Evolutionary conservation across 2,113 vertebrate species (phyloP).

Genomic region (Ptychochromis oligacanthus): DNA sequence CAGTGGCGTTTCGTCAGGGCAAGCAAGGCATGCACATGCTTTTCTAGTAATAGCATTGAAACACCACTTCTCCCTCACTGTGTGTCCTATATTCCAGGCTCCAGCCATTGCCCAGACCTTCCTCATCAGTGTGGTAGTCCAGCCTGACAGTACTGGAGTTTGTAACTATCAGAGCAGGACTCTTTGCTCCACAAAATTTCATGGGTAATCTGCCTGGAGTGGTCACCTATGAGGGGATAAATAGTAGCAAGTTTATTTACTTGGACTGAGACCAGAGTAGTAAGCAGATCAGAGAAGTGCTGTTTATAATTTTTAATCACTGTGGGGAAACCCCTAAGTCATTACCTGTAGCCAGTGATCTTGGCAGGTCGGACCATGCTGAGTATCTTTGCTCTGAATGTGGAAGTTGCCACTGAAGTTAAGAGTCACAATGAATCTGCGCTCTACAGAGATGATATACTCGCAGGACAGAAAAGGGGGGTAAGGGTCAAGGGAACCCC

Average conservation of each 20-base stretch:
- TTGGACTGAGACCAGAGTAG: background rate
- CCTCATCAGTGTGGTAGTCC: constrained; percentile 73
- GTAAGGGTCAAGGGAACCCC: constrained; percentile 68
- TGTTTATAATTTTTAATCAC: background rate
- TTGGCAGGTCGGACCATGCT: constrained; percentile 52
- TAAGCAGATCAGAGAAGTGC: background rate
- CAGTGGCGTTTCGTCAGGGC: no score
- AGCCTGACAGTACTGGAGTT: constrained; percentile 69
- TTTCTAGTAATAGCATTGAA: background rate
- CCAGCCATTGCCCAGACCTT: constrained; percentile 74
- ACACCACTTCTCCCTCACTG: constrained; percentile 59
- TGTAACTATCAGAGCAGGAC: constrained; percentile 70
- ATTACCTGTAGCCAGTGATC: constrained; percentile 79
- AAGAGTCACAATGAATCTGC: constrained; percentile 69
- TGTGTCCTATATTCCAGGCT: constrained; percentile 77
- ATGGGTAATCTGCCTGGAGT: constrained; percentile 36
- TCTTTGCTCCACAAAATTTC: constrained; percentile 72
- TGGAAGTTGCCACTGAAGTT: constrained; percentile 77
- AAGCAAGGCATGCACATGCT: no score
- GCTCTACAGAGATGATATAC: constrained; percentile 74
- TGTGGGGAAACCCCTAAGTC: background rate
- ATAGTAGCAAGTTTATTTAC: background rate
- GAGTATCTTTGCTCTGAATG: constrained; percentile 64
- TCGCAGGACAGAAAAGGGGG: constrained; percentile 69
- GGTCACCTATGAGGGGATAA: constrained; percentile 53